A percentile compares a stretch with the other conserved stretches of the same genome.
These are phyloP conservation scores for Addax nasomaculatus DNA, from an alignment of 2,113 vertebrate species.

Conservation along the genomic window DNA sequence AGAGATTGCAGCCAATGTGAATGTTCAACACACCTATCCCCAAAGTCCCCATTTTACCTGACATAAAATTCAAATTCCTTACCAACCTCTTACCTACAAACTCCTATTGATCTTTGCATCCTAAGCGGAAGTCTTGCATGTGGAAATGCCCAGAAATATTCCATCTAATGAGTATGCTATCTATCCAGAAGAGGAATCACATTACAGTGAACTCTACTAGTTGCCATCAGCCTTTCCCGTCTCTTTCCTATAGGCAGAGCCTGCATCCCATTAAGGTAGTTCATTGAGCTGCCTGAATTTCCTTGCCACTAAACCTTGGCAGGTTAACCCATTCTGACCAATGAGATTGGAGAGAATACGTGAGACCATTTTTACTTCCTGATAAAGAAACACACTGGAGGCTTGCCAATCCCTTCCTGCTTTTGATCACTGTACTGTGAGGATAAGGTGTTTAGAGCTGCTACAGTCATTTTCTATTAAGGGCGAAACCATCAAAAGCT, in stretches of 20 bases:
- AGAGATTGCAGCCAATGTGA: not conserved
- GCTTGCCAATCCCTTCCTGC: not conserved
- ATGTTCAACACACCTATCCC: not conserved
- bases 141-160: not conserved
- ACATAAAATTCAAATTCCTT: not conserved
- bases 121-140: not conserved
- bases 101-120: not conserved
- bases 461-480: not conserved
- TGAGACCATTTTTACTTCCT: not conserved
- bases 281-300: not conserved
- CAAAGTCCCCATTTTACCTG: not conserved
- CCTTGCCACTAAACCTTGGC: not conserved
- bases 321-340: not conserved
- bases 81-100: not conserved
- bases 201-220: not conserved
- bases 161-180: not conserved
- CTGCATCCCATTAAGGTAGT: fast-evolving
- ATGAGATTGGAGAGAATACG: not conserved
- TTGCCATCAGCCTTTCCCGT: not conserved
- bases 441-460: not conserved
- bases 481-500: not conserved
- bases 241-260: not conserved
- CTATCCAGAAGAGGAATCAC: not conserved
- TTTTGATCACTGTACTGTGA: not conserved
- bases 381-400: not conserved